Conservation (phyloP, 2,888 invertebrate species). For the Clunio marinus region DNA sequence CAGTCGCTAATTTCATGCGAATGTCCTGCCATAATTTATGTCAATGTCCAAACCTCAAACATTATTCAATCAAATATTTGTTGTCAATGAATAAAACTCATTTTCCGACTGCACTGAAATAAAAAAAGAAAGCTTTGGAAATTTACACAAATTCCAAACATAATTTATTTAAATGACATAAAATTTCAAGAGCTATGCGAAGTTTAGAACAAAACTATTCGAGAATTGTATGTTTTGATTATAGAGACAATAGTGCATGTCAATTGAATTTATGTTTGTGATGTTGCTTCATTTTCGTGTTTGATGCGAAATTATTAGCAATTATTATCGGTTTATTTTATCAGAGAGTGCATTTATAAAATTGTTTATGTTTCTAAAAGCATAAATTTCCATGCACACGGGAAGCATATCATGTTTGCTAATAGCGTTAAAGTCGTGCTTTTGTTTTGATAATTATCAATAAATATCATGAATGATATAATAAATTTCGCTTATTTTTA, state of each 20-base stretch:
- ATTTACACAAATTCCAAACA: too few relatives aligned
- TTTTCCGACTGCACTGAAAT: background rate
- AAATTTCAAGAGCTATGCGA: too few relatives aligned
- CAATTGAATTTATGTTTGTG: conserved; percentile 33
- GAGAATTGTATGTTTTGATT: too few relatives aligned
- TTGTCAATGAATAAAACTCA: background rate
- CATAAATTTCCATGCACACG: background rate
- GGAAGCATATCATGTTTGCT: conserved; percentile 10
- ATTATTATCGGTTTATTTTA: conserved; percentile 20
- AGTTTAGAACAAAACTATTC: too few relatives aligned
- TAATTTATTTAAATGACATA: too few relatives aligned
- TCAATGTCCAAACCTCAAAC: conserved; percentile 32
- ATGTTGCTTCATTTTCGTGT: background rate
- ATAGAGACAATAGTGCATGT: conserved; percentile 20
- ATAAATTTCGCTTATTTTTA: conserved; percentile 16
- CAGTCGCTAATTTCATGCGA: too few relatives aligned
- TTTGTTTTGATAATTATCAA: conserved; percentile 30
- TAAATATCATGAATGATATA: conserved; percentile 2
- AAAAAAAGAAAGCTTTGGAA: background rate
- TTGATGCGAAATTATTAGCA: background rate
- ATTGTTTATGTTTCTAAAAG: conserved; percentile 21
- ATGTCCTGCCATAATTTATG: conserved; percentile 12
- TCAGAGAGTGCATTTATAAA: conserved; percentile 17
- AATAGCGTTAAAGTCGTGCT: conserved; percentile 21
- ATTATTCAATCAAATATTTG: background rate